Percentiles rank a stretch among this genome's conserved stretches.
Conservation (phyloP, 2,797 vertebrate genomes). For the Cercopithecus mitis region DNA sequence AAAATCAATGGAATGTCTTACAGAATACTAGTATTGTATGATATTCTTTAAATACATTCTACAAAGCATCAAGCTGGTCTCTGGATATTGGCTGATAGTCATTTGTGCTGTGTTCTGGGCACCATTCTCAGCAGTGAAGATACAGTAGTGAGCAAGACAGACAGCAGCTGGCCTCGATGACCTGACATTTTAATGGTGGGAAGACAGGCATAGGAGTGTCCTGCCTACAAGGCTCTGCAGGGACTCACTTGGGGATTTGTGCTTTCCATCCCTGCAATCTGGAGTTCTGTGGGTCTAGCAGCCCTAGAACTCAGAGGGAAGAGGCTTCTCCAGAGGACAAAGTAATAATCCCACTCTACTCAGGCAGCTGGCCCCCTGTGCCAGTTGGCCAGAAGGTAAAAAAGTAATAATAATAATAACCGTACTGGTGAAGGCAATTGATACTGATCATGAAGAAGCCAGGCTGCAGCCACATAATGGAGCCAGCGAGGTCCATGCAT, state of each 20-base stretch:
- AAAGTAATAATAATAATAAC: not conserved
- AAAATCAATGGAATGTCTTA: not conserved
- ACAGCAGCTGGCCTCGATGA: not conserved
- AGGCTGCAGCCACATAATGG: not conserved
- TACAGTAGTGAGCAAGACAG: accelerated
- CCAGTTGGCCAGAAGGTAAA: not conserved
- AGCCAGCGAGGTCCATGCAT: too few relatives aligned
- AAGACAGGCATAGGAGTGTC: not conserved
- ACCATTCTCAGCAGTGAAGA: accelerated
- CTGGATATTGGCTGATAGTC: not conserved
- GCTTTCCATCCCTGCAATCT: too few relatives aligned
- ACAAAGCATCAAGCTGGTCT: not conserved
- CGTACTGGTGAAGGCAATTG: not conserved
- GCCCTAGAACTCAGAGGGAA: not conserved
- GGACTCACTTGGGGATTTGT: not conserved
- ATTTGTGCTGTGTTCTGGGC: not conserved
- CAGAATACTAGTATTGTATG: not conserved
- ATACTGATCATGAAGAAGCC: not conserved
- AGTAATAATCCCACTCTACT: not conserved
- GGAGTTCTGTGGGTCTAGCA: not conserved
- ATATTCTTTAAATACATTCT: not conserved
- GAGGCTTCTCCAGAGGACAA: not conserved
- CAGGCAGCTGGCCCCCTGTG: not conserved
- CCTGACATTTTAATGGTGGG: not conserved
- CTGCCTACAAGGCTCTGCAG: not conserved